Evolutionary conservation across 2,797 vertebrate species (phyloP), one percentile per base, ranked within the genome.

Genomic region (Pipistrellus kuhlii): DNA sequence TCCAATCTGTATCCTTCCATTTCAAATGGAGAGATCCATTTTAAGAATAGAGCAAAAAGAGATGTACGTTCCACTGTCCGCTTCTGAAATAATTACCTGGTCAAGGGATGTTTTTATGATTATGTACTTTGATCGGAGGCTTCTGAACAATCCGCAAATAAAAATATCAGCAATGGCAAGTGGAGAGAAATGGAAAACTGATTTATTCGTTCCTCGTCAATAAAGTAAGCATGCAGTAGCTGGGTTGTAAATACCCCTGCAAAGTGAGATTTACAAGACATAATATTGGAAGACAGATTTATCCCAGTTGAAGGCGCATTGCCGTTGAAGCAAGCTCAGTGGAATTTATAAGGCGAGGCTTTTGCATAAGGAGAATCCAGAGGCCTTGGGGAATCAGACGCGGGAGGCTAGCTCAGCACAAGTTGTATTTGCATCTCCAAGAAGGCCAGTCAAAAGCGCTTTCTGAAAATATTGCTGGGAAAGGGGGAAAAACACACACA

Each of bases 181-280:
- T 94, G 83, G 93, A 92, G 91, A 96, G 97, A 97, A 96, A 96
- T 97, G 97, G 97, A 97, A 98, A 98, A 97, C 95, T 96, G 97
- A 98, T 98, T 98, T 98, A 98, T 97, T 97, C 96, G 88, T 97
- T 97, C 94, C 75, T 94, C 97, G 97, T 98, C 97, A 97, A 98
- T 98, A 98, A 98, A 98, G 96, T 97, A 98, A 98, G 98, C 97
- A 96, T 90, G 97, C 97, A 97, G 98, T 98, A 98, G 98, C 98
- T 91, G 95, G 95, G 96, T 78, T 97, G 97, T 97, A 98, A 98
- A 97, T 98, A 97, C 97, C 95, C 95, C 94, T 77, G 89, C 91
- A 95, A 95, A 97, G 80, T 95, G 96, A 98, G 98, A 98, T 98
- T 98, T 98, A 98, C 97, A 98, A 97, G 96, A 93, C 91, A 85